These are phyloP conservation scores for Gnathonemus longibarbis DNA, from an alignment of 2,113 vertebrate species.

Conservation along the genomic window DNA sequence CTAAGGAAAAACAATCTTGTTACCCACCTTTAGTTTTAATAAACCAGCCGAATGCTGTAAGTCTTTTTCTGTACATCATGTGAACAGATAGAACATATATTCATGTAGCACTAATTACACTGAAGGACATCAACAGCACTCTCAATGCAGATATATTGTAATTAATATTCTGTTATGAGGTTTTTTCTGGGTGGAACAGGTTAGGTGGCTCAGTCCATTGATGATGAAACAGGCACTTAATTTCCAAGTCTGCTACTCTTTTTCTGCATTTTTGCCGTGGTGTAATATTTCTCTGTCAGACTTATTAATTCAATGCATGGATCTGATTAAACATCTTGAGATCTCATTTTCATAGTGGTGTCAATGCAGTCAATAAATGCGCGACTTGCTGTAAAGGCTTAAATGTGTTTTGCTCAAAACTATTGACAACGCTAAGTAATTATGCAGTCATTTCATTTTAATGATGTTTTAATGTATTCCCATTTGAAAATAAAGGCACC, in stretches of 20 bases:
- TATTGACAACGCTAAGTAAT: not conserved
- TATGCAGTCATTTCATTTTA: not conserved
- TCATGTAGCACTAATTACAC: not conserved
- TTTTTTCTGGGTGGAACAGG: not conserved
- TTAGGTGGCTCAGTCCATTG: not conserved
- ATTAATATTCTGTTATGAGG: not conserved
- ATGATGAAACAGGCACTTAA: not conserved
- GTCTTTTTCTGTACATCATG: not conserved
- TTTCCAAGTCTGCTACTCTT: not conserved
- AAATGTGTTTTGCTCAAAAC: not conserved
- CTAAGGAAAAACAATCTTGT: not conserved
- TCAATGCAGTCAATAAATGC: not conserved
- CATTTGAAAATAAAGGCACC: not conserved
- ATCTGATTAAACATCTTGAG: not conserved
- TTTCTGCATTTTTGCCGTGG: not conserved
- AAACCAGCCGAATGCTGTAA: not conserved
- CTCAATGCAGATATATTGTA: not conserved
- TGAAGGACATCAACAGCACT: not conserved
- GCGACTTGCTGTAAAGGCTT: not conserved
- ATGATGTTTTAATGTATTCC: not conserved
- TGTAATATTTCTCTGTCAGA: not conserved
- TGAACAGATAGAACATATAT: not conserved
- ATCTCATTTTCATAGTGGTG: not conserved
- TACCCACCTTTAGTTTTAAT: not conserved
- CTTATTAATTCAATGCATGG: not conserved